phyloP scores from a whole-genome alignment of 1,140 invertebrate species.

The Batillaria attramentaria region DNA sequence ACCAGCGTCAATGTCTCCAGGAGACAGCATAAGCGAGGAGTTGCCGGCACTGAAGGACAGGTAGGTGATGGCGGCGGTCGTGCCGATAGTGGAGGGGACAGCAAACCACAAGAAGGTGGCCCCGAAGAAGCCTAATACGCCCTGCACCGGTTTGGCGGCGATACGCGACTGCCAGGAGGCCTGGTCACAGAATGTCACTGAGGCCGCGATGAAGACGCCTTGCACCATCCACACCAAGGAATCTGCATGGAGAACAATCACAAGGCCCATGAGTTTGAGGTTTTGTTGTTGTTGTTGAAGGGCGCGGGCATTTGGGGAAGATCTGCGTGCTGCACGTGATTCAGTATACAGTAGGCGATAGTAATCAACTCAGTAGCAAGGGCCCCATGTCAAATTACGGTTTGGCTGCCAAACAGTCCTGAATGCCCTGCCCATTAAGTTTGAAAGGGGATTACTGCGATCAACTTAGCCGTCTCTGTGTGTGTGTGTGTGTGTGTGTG shows the following conservation, averaged over 20 bases:
- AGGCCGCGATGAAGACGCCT: conserved; percentile 54
- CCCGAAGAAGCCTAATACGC: conserved; percentile 63
- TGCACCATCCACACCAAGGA: conserved; percentile 30
- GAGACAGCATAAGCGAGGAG: conserved; percentile 40
- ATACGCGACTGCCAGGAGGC: neutral
- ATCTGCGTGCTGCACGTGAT: neutral
- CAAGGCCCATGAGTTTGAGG: neutral
- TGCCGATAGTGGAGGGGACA: conserved; percentile 66
- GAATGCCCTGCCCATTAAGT: too few species aligned
- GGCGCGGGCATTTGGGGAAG: neutral
- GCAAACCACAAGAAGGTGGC: conserved; percentile 70
- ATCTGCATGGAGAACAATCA: neutral
- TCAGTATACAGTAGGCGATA: neutral
- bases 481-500: neutral
- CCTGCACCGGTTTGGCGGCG: conserved; percentile 25
- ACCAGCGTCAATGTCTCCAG: conserved; percentile 61
- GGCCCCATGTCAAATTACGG: too few species aligned
- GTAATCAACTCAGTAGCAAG: too few species aligned
- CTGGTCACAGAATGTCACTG: conserved; percentile 71
- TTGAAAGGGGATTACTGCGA: too few species aligned
- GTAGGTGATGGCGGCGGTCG: conserved; percentile 57
- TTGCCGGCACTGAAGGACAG: conserved; percentile 52
- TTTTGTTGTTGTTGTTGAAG: too few species aligned
- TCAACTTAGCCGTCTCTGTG: too few species aligned
- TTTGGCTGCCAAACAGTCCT: too few species aligned